A percentile compares a stretch with the other conserved stretches of the same genome.
These are phyloP conservation scores for Oophaga sylvatica DNA, from an alignment of 2,797 vertebrate genomes.

Conservation along the genomic window DNA sequence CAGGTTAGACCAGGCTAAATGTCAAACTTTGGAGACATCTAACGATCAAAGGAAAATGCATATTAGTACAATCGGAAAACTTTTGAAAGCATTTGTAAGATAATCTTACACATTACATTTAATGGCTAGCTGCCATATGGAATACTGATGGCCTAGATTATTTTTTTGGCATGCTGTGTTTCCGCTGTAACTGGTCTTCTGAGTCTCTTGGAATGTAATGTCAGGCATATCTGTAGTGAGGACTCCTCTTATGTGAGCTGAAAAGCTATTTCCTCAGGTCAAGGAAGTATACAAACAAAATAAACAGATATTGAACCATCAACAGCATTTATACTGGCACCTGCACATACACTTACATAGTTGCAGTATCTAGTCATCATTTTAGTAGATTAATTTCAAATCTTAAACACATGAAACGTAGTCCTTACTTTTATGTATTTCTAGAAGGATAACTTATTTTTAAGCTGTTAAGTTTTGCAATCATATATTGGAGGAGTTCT, in stretches of 20 bases:
- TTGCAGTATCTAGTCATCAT: neutral
- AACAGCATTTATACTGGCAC: neutral
- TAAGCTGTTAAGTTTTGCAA: neutral
- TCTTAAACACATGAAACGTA: neutral
- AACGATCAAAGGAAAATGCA: slow-evolving; percentile 45
- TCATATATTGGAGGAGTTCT: no score
- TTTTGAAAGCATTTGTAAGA: slow-evolving; percentile 51
- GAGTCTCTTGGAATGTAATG: slow-evolving; percentile 41
- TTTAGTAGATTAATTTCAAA: neutral
- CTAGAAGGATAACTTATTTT: neutral
- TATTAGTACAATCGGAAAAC: slow-evolving; percentile 52
- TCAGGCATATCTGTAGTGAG: slow-evolving; percentile 20
- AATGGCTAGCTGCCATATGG: slow-evolving; percentile 57
- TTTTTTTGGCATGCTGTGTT: slow-evolving; percentile 43
- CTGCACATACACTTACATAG: neutral
- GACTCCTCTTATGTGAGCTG: slow-evolving; percentile 2
- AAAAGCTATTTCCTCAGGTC: neutral
- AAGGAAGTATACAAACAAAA: slow-evolving; percentile 13
- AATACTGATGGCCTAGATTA: slow-evolving; percentile 53
- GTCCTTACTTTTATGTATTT: neutral
- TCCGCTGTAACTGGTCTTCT: slow-evolving; percentile 46
- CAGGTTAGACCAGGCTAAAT: slow-evolving; percentile 50
- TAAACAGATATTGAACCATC: slow-evolving; percentile 5
- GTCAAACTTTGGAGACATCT: slow-evolving; percentile 52
- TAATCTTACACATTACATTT: slow-evolving; percentile 54